Evolutionary conservation across 2,113 vertebrate genomes (phyloP).

Genomic region (Oostethus manadensis): DNA sequence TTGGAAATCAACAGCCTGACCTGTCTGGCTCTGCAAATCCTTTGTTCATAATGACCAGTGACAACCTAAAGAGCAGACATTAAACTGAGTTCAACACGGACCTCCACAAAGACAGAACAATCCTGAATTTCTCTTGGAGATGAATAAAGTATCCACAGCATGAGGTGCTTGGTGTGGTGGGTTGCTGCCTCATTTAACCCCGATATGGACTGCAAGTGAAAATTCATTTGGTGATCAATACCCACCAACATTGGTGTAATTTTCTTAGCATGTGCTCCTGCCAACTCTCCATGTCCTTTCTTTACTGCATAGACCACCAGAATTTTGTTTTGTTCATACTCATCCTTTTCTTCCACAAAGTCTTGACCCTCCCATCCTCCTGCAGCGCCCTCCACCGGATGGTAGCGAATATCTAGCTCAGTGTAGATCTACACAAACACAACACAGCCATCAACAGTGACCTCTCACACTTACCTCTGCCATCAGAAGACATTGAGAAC

Average conservation of each 20-base stretch:
- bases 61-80: background rate
- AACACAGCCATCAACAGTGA: background rate
- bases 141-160: background rate
- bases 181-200: background rate
- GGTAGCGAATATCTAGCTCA: conserved; percentile 85
- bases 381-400: conserved; percentile 79
- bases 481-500: background rate
- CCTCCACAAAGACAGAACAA: too few species aligned
- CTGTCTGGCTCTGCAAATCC: conserved; percentile 69
- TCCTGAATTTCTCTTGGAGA: too few species aligned
- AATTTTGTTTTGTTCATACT: conserved; percentile 43
- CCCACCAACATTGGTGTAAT: too few species aligned
- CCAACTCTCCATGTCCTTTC: too few species aligned
- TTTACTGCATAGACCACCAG: background rate
- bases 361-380: conserved; percentile 81
- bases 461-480: background rate
- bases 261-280: too few species aligned
- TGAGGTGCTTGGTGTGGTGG: background rate
- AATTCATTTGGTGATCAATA: background rate
- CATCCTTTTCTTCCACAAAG: conserved; percentile 69
- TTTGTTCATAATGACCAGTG: conserved; percentile 75
- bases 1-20: conserved; percentile 63
- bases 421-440: conserved; percentile 76
- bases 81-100: background rate
- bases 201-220: background rate